A percentile compares a stretch with the other conserved stretches of the same genome.
phyloP scores from a whole-genome alignment of 1,140 invertebrate genomes.

The Samia ricini region DNA sequence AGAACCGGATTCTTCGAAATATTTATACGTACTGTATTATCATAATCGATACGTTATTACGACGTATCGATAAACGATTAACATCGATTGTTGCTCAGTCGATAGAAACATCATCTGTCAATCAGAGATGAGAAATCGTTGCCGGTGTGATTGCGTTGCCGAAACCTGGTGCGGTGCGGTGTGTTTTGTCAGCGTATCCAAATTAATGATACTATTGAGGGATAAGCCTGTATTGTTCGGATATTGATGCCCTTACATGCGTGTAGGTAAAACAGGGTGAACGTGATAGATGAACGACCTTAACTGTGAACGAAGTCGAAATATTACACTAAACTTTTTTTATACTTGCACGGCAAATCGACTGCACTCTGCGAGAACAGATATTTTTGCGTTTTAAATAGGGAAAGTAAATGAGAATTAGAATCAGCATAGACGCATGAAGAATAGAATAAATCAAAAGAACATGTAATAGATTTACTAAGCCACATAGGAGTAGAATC shows the following conservation, averaged over 20 bases:
- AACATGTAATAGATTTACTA: too few species aligned
- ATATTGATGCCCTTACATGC: neutral
- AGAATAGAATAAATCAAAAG: too few species aligned
- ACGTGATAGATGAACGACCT: neutral
- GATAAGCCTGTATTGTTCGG: neutral
- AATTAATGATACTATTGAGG: constrained; percentile 8
- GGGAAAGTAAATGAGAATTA: too few species aligned
- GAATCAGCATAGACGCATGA: too few species aligned
- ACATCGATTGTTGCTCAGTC: constrained; percentile 25
- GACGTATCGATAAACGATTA: constrained; percentile 30
- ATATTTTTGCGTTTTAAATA: too few species aligned
- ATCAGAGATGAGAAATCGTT: constrained; percentile 46
- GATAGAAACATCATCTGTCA: constrained; percentile 61
- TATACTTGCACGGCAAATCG: too few species aligned
- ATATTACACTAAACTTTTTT: neutral
- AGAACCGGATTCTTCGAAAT: neutral
- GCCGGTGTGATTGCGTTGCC: constrained; percentile 12
- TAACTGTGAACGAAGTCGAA: neutral
- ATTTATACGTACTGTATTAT: neutral
- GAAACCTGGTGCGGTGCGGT: neutral
- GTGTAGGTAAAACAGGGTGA: neutral
- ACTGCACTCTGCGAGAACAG: too few species aligned
- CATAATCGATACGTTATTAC: constrained; percentile 5
- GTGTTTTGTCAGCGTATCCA: constrained; percentile 14
- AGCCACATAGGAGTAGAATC: too few species aligned